Conservation (phyloP, 2,113 vertebrate genomes). For the Brevimyrus niger region DNA sequence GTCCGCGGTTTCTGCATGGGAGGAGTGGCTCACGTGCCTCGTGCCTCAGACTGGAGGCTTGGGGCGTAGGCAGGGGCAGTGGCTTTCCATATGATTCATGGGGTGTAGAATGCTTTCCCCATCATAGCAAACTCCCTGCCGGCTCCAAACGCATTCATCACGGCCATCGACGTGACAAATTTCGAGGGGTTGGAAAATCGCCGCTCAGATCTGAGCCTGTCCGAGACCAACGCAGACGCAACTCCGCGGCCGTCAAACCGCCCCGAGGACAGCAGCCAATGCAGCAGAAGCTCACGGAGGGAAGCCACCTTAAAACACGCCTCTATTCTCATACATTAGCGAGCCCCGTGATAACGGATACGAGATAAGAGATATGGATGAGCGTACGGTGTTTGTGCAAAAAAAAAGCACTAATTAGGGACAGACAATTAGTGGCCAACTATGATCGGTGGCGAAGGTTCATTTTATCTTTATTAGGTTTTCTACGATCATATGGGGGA, state of each 20-base stretch:
- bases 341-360: not conserved
- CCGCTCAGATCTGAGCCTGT: not conserved
- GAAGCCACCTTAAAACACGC: not conserved
- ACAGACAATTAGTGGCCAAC: not conserved
- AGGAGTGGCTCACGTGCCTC: not conserved
- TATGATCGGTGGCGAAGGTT: not conserved
- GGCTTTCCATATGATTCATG: not conserved
- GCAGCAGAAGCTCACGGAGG: not conserved
- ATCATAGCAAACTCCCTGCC: not conserved
- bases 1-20: not conserved
- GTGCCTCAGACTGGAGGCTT: not conserved
- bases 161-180: not conserved
- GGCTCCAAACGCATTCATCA: not conserved
- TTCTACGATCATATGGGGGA: not conserved
- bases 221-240: not conserved
- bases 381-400: not conserved
- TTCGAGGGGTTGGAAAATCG: not conserved
- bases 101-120: not conserved
- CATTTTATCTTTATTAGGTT: not conserved
- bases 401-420: not conserved
- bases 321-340: not conserved
- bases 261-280: not conserved
- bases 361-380: not conserved
- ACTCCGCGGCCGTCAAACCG: not conserved
- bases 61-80: not conserved